Conservation (phyloP, 1,140 invertebrate species). For the Musca domestica region DNA sequence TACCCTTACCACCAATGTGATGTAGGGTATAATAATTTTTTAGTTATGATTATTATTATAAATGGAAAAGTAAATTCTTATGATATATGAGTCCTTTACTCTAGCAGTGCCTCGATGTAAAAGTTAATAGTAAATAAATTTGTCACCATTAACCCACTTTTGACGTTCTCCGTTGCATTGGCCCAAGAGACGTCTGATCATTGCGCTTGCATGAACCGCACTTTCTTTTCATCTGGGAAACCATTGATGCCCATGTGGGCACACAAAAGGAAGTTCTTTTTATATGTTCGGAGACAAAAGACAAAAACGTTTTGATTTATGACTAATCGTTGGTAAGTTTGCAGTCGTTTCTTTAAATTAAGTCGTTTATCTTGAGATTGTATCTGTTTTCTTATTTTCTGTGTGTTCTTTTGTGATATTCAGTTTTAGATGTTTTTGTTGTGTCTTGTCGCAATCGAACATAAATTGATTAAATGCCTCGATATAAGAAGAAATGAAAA, state of each 20-base stretch:
- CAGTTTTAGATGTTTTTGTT: background rate
- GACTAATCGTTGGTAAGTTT: constrained; percentile 16
- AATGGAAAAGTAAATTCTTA: no score
- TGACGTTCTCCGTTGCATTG: no score
- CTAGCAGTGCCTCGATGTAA: no score
- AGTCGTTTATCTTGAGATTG: constrained; percentile 6
- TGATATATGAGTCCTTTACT: no score
- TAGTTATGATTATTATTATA: no score
- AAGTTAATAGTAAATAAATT: no score
- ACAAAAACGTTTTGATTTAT: constrained; percentile 15
- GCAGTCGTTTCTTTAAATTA: constrained; percentile 13
- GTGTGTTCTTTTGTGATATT: background rate
- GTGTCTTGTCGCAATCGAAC: background rate
- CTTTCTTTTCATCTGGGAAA: background rate
- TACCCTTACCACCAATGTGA: no score
- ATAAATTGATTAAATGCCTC: constrained; percentile 9
- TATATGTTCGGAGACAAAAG: constrained; percentile 3
- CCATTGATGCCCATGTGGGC: background rate
- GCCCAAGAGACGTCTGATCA: background rate
- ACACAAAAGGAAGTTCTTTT: constrained; percentile 12
- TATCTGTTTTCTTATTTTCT: background rate
- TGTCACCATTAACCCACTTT: no score
- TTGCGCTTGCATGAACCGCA: background rate
- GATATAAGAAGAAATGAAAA: background rate
- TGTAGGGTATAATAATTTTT: no score